These are phyloP conservation scores for Zingel zingel DNA, from an alignment of 2,113 vertebrate species.

Conservation along the genomic window DNA sequence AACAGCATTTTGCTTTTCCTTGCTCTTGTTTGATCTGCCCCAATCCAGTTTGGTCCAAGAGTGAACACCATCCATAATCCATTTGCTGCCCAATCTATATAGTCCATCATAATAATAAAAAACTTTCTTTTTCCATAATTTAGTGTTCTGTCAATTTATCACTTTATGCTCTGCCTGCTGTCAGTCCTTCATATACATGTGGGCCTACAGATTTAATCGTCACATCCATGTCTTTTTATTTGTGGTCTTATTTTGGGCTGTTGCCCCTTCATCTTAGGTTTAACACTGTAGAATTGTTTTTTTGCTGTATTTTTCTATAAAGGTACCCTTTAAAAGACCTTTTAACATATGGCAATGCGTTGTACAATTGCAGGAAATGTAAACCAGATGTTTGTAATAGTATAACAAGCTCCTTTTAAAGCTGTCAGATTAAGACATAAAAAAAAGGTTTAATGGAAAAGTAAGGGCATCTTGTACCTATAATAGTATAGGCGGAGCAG, in stretches of 20 bases:
- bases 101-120: background rate
- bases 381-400: background rate
- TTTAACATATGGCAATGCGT: too few relatives aligned
- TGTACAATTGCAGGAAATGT: background rate
- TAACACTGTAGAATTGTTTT: background rate
- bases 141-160: background rate
- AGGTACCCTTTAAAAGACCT: background rate
- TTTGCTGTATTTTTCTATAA: background rate
- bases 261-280: background rate
- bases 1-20: slow-evolving; percentile 28
- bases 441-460: background rate
- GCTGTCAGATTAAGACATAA: background rate
- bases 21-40: slow-evolving; percentile 21
- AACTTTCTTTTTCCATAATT: background rate
- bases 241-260: background rate
- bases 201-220: background rate
- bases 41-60: slow-evolving; percentile 65
- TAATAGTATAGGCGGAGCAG: background rate
- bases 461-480: background rate
- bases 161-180: background rate
- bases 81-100: background rate
- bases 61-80: slow-evolving; percentile 45
- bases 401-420: background rate
- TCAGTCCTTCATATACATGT: background rate
- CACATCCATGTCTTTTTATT: background rate